phyloP scores from a whole-genome alignment of 2,888 invertebrate genomes.

The Salticus scenicus region DNA sequence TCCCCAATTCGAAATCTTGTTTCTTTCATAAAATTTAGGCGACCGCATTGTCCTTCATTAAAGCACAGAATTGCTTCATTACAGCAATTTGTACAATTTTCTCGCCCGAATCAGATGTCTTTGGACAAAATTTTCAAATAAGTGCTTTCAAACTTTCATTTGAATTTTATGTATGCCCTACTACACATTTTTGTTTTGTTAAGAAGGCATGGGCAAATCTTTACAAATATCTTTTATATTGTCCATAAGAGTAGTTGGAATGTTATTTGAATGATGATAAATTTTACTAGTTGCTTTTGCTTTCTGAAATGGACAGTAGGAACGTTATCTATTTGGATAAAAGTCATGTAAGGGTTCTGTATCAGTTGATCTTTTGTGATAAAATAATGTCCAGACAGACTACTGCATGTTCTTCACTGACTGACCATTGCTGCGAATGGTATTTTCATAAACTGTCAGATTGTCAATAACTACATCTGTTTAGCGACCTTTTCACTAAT shows the following conservation, averaged over 20 bases:
- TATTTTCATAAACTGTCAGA: background rate
- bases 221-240: background rate
- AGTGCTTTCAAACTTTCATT: too few relatives aligned
- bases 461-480: background rate
- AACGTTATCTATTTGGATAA: background rate
- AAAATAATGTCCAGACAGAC: background rate
- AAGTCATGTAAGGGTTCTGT: background rate
- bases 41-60: too few relatives aligned
- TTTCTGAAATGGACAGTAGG: background rate
- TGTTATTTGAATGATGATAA: too few relatives aligned
- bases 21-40: too few relatives aligned
- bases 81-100: background rate
- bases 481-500: background rate
- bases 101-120: background rate
- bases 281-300: background rate
- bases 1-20: too few relatives aligned
- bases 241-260: background rate
- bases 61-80: background rate
- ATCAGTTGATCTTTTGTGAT: background rate
- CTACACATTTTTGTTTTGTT: background rate
- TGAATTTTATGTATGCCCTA: background rate
- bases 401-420: slow-evolving; percentile 6
- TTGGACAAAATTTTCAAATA: background rate
- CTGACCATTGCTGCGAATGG: background rate
- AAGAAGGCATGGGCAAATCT: background rate